These are phyloP conservation scores for Anorthoa munda DNA, from an alignment of 2,888 invertebrate genomes.

Conservation along the genomic window DNA sequence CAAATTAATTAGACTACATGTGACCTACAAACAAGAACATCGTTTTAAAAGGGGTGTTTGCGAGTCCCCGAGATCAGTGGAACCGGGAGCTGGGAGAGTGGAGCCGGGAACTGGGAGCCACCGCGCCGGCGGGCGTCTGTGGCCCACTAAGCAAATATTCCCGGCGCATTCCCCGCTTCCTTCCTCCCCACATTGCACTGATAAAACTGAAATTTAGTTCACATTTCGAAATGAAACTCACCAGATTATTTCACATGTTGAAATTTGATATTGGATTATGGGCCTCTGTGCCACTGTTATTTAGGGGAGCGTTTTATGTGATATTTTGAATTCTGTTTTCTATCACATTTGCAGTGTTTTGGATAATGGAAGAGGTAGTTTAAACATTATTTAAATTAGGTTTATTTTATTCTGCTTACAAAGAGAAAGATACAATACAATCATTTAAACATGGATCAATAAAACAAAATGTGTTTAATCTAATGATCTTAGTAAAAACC, in stretches of 20 bases:
- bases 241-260: slow-evolving; percentile 53
- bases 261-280: slow-evolving; percentile 42
- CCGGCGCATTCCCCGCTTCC: slow-evolving; percentile 70
- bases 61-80: slow-evolving; percentile 50
- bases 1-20: slow-evolving; percentile 57
- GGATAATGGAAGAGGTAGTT: background rate
- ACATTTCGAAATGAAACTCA: slow-evolving; percentile 59
- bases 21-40: slow-evolving; percentile 59
- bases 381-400: background rate
- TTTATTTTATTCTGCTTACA: background rate
- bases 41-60: slow-evolving; percentile 51
- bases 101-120: slow-evolving; percentile 26
- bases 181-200: slow-evolving; percentile 71
- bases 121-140: slow-evolving; percentile 60
- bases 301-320: slow-evolving; percentile 3
- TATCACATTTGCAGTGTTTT: background rate
- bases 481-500: too few relatives aligned
- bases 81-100: slow-evolving; percentile 17
- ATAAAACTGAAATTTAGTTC: slow-evolving; percentile 72
- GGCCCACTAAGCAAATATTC: slow-evolving; percentile 69
- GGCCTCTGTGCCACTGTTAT: slow-evolving; percentile 24
- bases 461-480: background rate
- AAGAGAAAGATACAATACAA: background rate
- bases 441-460: slow-evolving; percentile 2
- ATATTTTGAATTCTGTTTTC: slow-evolving; percentile 28